Evolutionary conservation across 2,797 vertebrate species (phyloP), one percentile per base, ranked within the genome.

Genomic region (Xyrichtys novacula): DNA sequence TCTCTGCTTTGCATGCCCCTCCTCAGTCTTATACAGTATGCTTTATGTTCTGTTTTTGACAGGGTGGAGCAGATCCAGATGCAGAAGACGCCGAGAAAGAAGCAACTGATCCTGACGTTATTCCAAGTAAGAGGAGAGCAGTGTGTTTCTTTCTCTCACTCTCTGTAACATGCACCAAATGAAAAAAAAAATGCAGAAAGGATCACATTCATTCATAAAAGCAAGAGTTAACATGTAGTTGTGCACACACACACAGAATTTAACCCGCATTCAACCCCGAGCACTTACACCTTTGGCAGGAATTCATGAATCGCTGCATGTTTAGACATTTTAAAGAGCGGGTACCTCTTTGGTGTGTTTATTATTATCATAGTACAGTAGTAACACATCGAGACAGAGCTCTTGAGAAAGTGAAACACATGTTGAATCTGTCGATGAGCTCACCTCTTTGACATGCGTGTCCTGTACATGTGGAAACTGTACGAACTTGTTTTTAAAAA

Each of bases 81-180:
- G 53, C 1, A 14, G 12, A 10, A 25, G 46, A 61, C 2, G 19
- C 12, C 9, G 10, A 32, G 5, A 62, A 71, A 7, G 25, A 34
- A 32, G 5, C 63, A 40, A 39, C 44, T 15, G 34, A 26, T 26
- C 19, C 32, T n/a, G n/a, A n/a, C n/a, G n/a, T n/a, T n/a, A n/a
- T n/a, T n/a, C n/a, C n/a, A 47, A 38, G 88, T 88, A 69, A 74
- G 74, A 36, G 34, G 10, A 16, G 2, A 58, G 26, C 10, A 31
- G 12, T 4, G 2, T 4, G 7, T 38, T 12, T 5, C 26, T 48
- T 25, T 26, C 15, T 19, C 26, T 26, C 7, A 39, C 12, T 23
- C 15, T 16, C 9, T 61, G 6, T 14, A 2, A 47, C 6, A 0
- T 49, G 34, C 4, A 22, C 23, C 15, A 25, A 57, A 6, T 20